Conservation (phyloP, 2,888 invertebrate species). For the Xestobium rufovillosum region DNA sequence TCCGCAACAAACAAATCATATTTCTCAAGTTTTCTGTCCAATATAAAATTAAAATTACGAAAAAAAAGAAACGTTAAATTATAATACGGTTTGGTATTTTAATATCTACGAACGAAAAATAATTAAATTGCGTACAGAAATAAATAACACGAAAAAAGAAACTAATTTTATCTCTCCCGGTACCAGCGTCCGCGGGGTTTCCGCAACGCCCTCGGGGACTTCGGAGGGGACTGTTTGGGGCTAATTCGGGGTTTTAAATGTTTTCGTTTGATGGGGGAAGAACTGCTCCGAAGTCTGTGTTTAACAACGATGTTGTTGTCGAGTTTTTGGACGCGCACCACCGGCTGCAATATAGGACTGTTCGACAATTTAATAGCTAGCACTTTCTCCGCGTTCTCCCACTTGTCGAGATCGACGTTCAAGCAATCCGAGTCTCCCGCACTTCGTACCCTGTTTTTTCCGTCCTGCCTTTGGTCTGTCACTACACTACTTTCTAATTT, state of each 20-base stretch:
- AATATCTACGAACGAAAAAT: no score
- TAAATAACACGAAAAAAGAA: no score
- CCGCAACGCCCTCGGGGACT: slow-evolving; percentile 39
- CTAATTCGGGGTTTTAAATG: neutral
- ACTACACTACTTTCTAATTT: slow-evolving; percentile 11
- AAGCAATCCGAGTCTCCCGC: slow-evolving; percentile 24
- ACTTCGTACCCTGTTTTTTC: slow-evolving; percentile 21
- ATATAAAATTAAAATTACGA: no score
- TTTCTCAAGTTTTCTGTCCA: no score
- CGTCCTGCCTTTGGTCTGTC: slow-evolving; percentile 6
- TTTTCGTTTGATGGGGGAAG: neutral
- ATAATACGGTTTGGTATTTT: no score
- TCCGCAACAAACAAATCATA: no score
- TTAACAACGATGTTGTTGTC: slow-evolving; percentile 42
- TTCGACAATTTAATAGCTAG: slow-evolving; percentile 33
- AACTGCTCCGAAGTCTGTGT: neutral
- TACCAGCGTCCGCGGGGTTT: slow-evolving; percentile 42
- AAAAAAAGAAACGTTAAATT: no score
- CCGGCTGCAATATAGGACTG: slow-evolving; percentile 49
- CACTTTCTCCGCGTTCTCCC: slow-evolving; percentile 35
- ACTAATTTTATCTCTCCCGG: slow-evolving; percentile 39
- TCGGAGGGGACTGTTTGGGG: slow-evolving; percentile 33
- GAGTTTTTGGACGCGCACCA: slow-evolving; percentile 59
- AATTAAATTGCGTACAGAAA: no score
- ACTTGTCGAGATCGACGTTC: slow-evolving; percentile 28